These are phyloP conservation scores for Recurvirostra avosetta DNA, from an alignment of 2,113 vertebrate species.

Conservation along the genomic window DNA sequence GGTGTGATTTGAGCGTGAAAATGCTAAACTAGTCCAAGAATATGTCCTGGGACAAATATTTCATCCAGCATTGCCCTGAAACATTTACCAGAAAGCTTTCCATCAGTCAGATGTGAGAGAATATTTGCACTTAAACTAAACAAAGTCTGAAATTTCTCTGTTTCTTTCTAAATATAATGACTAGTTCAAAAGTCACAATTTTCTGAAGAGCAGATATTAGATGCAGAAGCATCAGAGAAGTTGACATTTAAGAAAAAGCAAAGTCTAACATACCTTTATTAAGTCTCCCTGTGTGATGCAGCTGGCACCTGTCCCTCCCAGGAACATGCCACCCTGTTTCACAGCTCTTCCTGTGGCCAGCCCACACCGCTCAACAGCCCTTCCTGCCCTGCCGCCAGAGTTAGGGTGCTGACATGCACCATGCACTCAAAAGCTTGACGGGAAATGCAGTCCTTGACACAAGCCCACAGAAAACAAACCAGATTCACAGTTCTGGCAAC, in stretches of 20 bases:
- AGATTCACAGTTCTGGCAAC: not conserved
- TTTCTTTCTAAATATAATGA: not conserved
- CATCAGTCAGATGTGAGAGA: not conserved
- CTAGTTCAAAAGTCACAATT: not conserved
- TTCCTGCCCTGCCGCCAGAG: not conserved
- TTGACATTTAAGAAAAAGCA: not conserved
- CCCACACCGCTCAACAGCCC: accelerated
- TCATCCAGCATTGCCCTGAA: not conserved
- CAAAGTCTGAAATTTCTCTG: not conserved
- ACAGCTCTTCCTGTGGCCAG: accelerated
- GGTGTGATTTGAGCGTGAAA: not conserved
- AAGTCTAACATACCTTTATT: not conserved
- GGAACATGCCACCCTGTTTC: accelerated
- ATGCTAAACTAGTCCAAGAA: not conserved
- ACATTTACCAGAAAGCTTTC: not conserved
- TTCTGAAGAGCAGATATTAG: not conserved
- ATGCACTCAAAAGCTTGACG: not conserved
- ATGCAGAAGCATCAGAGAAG: not conserved
- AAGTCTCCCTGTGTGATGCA: accelerated
- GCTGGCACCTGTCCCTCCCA: not conserved
- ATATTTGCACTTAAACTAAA: not conserved
- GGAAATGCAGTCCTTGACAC: not conserved
- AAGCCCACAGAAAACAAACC: not conserved
- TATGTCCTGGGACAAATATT: not conserved
- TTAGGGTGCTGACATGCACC: not conserved